phyloP scores from a whole-genome alignment of 1,140 invertebrate species.

The Ctenoplectra terminalis region DNA sequence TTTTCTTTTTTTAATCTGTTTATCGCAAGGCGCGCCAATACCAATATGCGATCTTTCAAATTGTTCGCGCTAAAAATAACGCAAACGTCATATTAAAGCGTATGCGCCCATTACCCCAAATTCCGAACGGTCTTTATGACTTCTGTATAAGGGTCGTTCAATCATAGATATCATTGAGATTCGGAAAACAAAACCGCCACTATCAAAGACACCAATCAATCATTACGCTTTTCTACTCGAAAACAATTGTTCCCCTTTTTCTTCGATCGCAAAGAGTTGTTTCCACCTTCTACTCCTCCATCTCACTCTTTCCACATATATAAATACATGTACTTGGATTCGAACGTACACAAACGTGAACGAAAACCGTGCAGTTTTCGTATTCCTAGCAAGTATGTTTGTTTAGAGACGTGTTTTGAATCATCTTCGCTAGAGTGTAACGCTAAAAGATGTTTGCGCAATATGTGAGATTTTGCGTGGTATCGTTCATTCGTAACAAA shows the following conservation, averaged over 20 bases:
- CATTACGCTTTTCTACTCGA: no score
- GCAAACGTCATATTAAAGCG: constrained; percentile 53
- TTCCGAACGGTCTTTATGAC: constrained; percentile 29
- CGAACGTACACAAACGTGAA: not conserved
- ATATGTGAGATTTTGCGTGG: not conserved
- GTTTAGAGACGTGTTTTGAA: not conserved
- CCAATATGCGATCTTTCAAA: constrained; percentile 54
- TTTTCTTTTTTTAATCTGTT: constrained; percentile 46
- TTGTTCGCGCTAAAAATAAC: constrained; percentile 70
- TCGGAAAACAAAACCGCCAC: not conserved
- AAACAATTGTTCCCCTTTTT: no score
- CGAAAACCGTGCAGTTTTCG: not conserved
- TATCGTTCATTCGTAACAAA: no score
- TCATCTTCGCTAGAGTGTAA: not conserved
- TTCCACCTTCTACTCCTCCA: no score
- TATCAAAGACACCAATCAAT: no score
- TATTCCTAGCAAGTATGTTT: not conserved
- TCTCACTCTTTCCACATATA: not conserved
- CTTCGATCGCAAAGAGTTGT: no score
- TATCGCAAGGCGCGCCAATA: constrained; percentile 38
- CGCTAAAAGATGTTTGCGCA: not conserved
- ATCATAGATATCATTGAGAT: not conserved
- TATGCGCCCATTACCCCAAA: constrained; percentile 58
- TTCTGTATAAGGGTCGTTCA: not conserved
- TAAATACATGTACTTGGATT: not conserved